Base-by-base conservation (phyloP, 2,888 invertebrate species). In the Drosophila basisetae region DNA sequence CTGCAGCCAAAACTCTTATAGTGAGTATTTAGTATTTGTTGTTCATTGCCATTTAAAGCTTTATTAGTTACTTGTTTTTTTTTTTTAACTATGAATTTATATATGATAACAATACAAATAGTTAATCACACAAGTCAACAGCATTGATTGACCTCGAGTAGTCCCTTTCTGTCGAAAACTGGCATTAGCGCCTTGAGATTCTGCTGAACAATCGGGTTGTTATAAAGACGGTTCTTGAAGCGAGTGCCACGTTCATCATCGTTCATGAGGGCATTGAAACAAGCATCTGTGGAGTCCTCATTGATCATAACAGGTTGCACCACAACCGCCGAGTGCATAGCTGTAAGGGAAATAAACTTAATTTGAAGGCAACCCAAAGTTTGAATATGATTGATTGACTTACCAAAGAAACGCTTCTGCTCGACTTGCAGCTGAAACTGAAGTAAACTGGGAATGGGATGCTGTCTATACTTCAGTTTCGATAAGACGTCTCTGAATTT, bases 301-400 rank as follows among this genome's bases (percentile, higher is more conserved):
- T 83, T 92, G 11, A 93, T 83, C 91, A 92, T 91, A 1, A 93
- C 86, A 2, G 93, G 93, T 56, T 93, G 92, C 4, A 92, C 76
- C 6, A 93, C 83, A 63, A 92, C 85, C 0, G 91, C 71, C 2
- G 93, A 91, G 52, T 91, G 91, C 39, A 93, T 68, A 9, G 92
- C 93, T 93, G 10, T 5, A 78, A 71, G 13, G 9, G 0, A 13
- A 41, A 2, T 2, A 16, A 1, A 22, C 13, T 50, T n/a, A 52
- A 4, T 4, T 0, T 5, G 0, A 28, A 4, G 0, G 9, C 30
- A 22, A 16, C 2, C 4, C 11, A 18, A 39, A 7, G 5, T 25
- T 25, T 47, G 25, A 22, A 49, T 11, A 5, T 4, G 10, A 18
- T 11, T 10, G 10, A 2, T 10, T 7, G 31, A 49, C 81, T 82